Conservation (phyloP, 2,888 invertebrate genomes). For the Macrosoma leucophasiata region DNA sequence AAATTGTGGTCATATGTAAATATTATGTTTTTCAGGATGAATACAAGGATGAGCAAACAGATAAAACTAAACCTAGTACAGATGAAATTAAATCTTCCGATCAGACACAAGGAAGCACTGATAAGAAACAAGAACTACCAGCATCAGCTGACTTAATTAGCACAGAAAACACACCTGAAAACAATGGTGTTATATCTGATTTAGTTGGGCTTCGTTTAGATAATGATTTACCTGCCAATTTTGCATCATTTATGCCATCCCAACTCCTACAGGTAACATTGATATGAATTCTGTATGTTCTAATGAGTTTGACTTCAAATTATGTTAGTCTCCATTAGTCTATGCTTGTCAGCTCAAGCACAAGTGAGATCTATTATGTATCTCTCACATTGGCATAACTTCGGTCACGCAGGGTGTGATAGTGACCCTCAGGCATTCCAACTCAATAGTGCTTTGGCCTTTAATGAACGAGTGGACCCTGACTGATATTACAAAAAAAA, state of each 20-base stretch:
- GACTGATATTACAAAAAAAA: too few relatives aligned
- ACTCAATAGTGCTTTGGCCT: too few relatives aligned
- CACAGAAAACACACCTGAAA: conserved; percentile 36
- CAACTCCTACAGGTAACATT: conserved; percentile 67
- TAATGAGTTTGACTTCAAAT: too few relatives aligned
- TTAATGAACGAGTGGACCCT: too few relatives aligned
- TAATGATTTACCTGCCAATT: conserved; percentile 45
- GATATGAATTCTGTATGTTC: too few relatives aligned
- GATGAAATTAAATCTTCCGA: conserved; percentile 30
- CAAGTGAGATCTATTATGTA: too few relatives aligned
- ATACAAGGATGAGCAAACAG: conserved; percentile 68
- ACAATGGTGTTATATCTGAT: conserved; percentile 41
- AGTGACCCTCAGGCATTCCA: too few relatives aligned
- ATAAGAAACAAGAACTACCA: conserved; percentile 33
- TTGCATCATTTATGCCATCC: conserved; percentile 68
- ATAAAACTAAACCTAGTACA: conserved; percentile 36
- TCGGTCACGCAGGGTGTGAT: too few relatives aligned
- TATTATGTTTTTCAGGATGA: conserved; percentile 70
- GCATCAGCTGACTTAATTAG: conserved; percentile 48
- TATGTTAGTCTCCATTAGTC: too few relatives aligned
- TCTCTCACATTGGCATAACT: too few relatives aligned
- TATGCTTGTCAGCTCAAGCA: too few relatives aligned
- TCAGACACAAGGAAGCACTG: conserved; percentile 26
- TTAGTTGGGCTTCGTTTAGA: conserved; percentile 55
- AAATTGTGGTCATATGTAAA: too few relatives aligned